Percentiles rank a stretch among this genome's conserved stretches.
phyloP scores from a whole-genome alignment of 53 echinoderm and acorn worm genomes.

The Holothuria scabra region DNA sequence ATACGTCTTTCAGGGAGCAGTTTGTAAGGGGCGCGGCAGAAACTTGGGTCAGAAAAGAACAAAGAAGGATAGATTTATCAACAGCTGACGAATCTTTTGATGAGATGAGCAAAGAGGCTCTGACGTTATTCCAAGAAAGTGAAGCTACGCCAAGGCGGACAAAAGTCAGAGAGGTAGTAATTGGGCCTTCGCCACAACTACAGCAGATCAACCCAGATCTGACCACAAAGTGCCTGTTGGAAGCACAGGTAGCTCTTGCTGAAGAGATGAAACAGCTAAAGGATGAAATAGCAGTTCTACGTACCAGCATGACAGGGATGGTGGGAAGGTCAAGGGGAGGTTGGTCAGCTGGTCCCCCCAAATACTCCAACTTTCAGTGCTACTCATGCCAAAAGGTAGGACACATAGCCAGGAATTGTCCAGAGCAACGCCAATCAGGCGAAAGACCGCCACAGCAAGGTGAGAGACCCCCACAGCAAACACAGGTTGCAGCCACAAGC shows the following conservation, averaged over 20 bases:
- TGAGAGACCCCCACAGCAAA: too few relatives aligned
- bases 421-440: too few relatives aligned
- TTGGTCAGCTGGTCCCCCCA: not conserved
- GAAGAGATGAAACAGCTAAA: not conserved
- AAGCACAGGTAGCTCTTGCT: not conserved
- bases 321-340: not conserved
- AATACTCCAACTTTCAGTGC: not conserved
- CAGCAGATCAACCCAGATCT: too few relatives aligned
- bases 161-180: too few relatives aligned
- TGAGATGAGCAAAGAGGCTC: too few relatives aligned
- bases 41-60: conserved; percentile 46
- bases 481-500: not conserved
- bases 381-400: conserved; percentile 16
- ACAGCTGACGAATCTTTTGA: too few relatives aligned
- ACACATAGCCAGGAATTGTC: conserved; percentile 41
- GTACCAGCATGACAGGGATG: not conserved
- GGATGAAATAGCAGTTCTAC: not conserved
- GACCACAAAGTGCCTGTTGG: too few relatives aligned
- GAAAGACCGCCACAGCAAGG: too few relatives aligned
- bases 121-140: conserved; percentile 31
- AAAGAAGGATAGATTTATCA: conserved; percentile 39
- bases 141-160: conserved; percentile 5
- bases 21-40: conserved; percentile 16
- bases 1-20: conserved; percentile 11
- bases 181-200: too few relatives aligned